These are phyloP conservation scores for Diplolepis rosae DNA, from an alignment of 2,888 invertebrate species.

Conservation along the genomic window DNA sequence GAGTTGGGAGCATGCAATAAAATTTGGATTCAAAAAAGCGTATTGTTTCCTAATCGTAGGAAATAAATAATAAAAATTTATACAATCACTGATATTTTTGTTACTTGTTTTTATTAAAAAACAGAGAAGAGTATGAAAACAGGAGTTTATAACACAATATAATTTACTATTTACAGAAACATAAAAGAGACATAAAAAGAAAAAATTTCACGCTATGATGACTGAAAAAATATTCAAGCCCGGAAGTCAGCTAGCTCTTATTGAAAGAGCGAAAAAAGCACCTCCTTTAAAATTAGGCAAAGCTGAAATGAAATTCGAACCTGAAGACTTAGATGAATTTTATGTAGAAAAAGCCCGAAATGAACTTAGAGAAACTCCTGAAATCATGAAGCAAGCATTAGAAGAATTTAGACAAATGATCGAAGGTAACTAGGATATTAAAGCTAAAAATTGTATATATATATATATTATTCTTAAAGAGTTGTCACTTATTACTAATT, in stretches of 20 bases:
- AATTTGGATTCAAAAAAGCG: too few relatives aligned
- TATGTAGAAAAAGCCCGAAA: constrained; percentile 79
- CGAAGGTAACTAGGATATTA: constrained; percentile 39
- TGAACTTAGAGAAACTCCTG: constrained; percentile 84
- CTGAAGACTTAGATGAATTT: constrained; percentile 77
- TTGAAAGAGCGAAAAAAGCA: constrained; percentile 40
- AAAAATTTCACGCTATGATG: constrained; percentile 32
- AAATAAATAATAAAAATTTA: too few relatives aligned
- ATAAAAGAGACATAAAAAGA: too few relatives aligned
- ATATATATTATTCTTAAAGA: too few relatives aligned
- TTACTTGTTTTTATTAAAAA: not conserved
- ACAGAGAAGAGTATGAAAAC: too few relatives aligned
- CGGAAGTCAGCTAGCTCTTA: constrained; percentile 38
- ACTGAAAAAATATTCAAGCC: constrained; percentile 28
- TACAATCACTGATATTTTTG: too few relatives aligned
- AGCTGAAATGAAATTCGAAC: constrained; percentile 78
- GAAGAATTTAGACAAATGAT: constrained; percentile 77
- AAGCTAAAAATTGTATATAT: too few relatives aligned
- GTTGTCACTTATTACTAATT: too few relatives aligned
- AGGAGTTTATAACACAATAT: not conserved
- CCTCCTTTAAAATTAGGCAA: constrained; percentile 75
- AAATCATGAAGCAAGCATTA: constrained; percentile 78
- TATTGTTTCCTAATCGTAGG: too few relatives aligned
- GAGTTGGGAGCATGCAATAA: too few relatives aligned
- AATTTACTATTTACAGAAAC: not conserved